A percentile compares a stretch with the other conserved stretches of the same genome.
Conservation (phyloP, 2,888 invertebrate species). For the Phyto melanocephala region DNA sequence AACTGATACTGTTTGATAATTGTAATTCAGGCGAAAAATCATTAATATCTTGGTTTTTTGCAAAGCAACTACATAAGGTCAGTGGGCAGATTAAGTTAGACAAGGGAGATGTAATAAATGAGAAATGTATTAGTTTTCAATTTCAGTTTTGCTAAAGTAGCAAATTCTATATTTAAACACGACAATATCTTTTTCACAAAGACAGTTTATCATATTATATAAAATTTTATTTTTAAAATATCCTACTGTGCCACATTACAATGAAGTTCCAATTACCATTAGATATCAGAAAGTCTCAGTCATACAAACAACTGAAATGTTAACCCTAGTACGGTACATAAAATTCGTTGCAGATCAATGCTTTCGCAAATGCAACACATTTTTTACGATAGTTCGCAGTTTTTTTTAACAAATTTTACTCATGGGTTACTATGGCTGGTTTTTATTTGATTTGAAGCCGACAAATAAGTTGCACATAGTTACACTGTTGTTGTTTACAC, state of each 20-base stretch:
- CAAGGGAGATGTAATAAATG: too few species aligned
- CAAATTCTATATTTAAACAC: too few species aligned
- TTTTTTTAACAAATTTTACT: conserved; percentile 30
- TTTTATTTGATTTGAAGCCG: conserved; percentile 56
- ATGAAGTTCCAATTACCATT: too few species aligned
- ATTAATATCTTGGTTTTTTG: conserved; percentile 72
- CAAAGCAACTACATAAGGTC: not conserved
- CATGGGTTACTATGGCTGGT: conserved; percentile 33
- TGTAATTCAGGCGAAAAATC: conserved; percentile 77
- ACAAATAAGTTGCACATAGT: conserved; percentile 45
- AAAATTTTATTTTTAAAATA: too few species aligned
- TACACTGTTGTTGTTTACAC: conserved; percentile 22
- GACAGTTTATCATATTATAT: too few species aligned
- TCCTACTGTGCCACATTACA: too few species aligned
- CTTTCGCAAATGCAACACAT: not conserved
- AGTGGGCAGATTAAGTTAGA: not conserved
- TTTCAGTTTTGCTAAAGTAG: too few species aligned
- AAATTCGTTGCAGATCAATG: not conserved
- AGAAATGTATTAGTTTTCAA: too few species aligned
- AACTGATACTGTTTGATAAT: conserved; percentile 69
- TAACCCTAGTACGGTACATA: not conserved
- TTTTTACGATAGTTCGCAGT: not conserved
- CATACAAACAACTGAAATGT: too few species aligned
- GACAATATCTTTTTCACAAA: too few species aligned
- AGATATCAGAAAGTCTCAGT: too few species aligned